These are phyloP conservation scores for Periplaneta americana DNA, from an alignment of 1,140 invertebrate genomes.

Conservation along the genomic window DNA sequence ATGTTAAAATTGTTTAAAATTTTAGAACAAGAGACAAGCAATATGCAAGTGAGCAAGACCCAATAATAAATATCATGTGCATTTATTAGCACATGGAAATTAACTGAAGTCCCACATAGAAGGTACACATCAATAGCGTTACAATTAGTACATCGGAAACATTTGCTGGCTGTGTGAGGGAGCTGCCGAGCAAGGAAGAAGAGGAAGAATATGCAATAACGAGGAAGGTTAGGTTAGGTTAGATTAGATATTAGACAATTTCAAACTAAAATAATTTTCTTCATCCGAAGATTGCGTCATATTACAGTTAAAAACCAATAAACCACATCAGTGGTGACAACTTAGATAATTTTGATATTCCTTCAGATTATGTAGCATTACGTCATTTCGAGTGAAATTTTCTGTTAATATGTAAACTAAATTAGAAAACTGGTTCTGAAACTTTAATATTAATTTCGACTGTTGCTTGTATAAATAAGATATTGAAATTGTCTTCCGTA, in stretches of 20 bases:
- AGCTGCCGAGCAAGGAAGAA: neutral
- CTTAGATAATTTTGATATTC: no score
- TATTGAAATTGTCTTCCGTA: neutral
- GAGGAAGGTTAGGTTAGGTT: neutral
- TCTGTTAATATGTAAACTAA: no score
- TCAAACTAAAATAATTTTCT: neutral
- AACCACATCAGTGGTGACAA: no score
- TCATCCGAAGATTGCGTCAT: no score
- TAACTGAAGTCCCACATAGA: neutral
- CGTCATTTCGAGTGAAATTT: no score
- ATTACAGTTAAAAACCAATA: no score
- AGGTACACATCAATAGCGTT: neutral
- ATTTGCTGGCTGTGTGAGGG: neutral
- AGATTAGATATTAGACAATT: neutral
- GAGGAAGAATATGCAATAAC: slow-evolving; percentile 6
- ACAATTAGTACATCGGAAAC: slow-evolving; percentile 6
- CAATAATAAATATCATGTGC: slow-evolving; percentile 3
- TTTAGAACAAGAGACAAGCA: slow-evolving; percentile 9
- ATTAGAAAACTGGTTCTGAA: no score
- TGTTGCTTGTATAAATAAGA: no score
- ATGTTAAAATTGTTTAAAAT: neutral
- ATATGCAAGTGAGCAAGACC: slow-evolving; percentile 3
- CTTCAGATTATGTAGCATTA: no score
- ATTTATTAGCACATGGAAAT: neutral
- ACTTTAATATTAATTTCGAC: no score